A percentile compares a stretch with the other conserved stretches of the same genome.
Conservation (phyloP, 1,140 invertebrate genomes). For the Megathymus violae region DNA sequence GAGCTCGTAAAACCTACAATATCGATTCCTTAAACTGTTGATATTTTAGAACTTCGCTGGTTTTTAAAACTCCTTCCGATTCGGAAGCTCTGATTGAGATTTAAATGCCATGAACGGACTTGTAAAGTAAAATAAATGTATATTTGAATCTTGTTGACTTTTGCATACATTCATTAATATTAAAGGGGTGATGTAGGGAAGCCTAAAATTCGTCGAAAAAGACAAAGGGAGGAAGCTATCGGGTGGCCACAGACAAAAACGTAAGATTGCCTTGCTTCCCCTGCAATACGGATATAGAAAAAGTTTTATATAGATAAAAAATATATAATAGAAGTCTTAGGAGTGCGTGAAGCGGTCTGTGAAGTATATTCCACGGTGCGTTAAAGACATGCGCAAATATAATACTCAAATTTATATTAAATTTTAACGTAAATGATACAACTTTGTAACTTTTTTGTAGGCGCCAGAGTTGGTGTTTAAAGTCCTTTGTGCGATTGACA, state of each 20-base stretch:
- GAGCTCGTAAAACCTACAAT: slow-evolving; percentile 4
- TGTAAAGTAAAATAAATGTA: slow-evolving; percentile 10
- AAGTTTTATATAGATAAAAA: slow-evolving; percentile 56
- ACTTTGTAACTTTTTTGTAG: too few species aligned
- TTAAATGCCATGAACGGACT: too few species aligned
- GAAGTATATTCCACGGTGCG: slow-evolving; percentile 16
- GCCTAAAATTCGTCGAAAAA: slow-evolving; percentile 67
- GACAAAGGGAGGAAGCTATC: slow-evolving; percentile 77
- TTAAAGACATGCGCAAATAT: background rate
- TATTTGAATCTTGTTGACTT: slow-evolving; percentile 44
- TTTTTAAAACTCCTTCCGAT: background rate
- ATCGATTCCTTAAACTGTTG: background rate
- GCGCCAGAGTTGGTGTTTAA: slow-evolving; percentile 9
- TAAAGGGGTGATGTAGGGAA: slow-evolving; percentile 64
- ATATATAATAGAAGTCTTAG: slow-evolving; percentile 52
- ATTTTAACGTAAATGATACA: too few species aligned
- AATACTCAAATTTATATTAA: too few species aligned
- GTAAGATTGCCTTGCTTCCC: slow-evolving; percentile 63
- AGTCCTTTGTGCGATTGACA: slow-evolving; percentile 28
- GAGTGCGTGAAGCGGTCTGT: slow-evolving; percentile 37
- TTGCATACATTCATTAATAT: slow-evolving; percentile 66
- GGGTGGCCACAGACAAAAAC: slow-evolving; percentile 70
- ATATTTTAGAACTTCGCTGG: background rate
- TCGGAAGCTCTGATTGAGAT: background rate
- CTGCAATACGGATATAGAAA: slow-evolving; percentile 59